phyloP scores from a whole-genome alignment of 2,113 vertebrate genomes.

The Rhinoptilus africanus region DNA sequence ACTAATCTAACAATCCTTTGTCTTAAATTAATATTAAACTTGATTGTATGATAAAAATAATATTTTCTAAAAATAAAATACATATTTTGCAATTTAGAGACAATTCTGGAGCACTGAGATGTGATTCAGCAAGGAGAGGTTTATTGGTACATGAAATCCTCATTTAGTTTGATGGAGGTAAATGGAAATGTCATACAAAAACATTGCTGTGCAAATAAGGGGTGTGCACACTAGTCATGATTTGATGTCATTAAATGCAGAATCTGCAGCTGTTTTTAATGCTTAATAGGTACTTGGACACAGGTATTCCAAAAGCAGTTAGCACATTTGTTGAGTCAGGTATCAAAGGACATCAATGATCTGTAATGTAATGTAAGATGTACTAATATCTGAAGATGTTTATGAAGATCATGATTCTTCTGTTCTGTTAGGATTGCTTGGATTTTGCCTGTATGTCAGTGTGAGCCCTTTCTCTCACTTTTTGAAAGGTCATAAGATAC shows the following conservation, averaged over 20 bases:
- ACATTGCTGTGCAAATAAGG: background rate
- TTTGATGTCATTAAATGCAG: background rate
- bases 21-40: background rate
- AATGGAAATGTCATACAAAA: background rate
- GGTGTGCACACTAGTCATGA: background rate
- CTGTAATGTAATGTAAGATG: background rate
- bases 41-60: background rate
- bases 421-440: background rate
- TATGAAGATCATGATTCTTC: background rate
- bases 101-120: background rate
- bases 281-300: background rate
- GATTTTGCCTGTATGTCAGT: background rate
- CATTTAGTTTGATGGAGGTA: background rate
- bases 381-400: background rate
- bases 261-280: background rate
- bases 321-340: background rate
- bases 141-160: background rate
- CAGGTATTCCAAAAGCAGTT: background rate
- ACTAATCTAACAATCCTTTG: background rate
- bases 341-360: background rate
- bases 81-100: background rate
- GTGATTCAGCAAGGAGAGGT: background rate
- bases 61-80: background rate
- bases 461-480: background rate
- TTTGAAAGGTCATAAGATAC: background rate